Percentiles rank a stretch among this genome's conserved stretches.
phyloP scores from a whole-genome alignment of 2,797 vertebrate species.

The Aldrovandia affinis region DNA sequence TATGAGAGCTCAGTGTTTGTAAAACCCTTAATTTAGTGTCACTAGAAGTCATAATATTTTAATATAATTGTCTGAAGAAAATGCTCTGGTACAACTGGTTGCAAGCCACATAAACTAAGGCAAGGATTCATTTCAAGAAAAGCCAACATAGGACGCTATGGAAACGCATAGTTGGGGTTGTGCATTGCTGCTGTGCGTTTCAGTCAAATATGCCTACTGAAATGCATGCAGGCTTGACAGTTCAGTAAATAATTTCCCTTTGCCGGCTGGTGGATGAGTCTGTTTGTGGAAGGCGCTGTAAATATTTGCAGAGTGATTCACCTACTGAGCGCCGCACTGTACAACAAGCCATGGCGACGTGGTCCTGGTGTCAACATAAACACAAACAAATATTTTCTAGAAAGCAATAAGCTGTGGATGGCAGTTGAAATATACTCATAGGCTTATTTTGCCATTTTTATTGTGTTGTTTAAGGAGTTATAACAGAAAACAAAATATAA shows the following conservation, averaged over 20 bases:
- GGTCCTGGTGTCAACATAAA: conserved; percentile 25
- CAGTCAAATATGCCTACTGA: conserved; percentile 31
- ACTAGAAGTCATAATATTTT: not conserved
- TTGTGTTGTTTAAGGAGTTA: too few species aligned
- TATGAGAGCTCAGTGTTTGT: not conserved
- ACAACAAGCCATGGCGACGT: conserved; percentile 9
- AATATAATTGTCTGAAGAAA: not conserved
- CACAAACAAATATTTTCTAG: not conserved
- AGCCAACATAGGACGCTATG: not conserved
- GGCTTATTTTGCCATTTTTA: too few species aligned
- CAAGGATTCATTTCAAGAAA: not conserved
- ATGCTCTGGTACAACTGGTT: not conserved
- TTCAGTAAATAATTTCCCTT: conserved; percentile 45
- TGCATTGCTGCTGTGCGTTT: not conserved
- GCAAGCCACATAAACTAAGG: not conserved
- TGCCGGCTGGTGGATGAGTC: conserved; percentile 42
- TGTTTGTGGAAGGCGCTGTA: conserved; percentile 40
- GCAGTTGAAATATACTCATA: not conserved
- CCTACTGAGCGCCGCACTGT: conserved; percentile 24
- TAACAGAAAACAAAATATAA: too few species aligned
- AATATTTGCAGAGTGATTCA: conserved; percentile 48
- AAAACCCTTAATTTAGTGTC: not conserved
- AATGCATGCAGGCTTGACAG: conserved; percentile 38
- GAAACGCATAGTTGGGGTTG: not conserved
- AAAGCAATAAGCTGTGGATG: not conserved